These are phyloP conservation scores for Melanotaenia boesemani DNA, from an alignment of 2,797 vertebrate species.

Conservation along the genomic window DNA sequence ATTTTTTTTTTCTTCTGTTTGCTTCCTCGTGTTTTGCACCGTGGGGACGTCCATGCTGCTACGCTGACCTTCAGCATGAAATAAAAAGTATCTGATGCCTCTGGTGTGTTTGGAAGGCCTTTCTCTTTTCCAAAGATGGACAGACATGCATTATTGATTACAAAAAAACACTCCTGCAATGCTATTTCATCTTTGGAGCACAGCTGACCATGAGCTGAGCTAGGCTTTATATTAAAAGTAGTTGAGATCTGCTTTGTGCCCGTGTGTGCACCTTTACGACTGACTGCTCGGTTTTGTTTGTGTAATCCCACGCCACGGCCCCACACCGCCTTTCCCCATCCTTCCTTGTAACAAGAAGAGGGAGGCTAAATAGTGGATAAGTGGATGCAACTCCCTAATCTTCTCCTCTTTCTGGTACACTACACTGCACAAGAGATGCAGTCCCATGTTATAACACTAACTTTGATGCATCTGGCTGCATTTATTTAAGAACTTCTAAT, in stretches of 20 bases:
- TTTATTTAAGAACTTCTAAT: background rate
- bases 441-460: background rate
- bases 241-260: slow-evolving; percentile 39
- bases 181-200: slow-evolving; percentile 75
- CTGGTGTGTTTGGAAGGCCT: slow-evolving; percentile 78
- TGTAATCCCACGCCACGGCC: slow-evolving; percentile 4
- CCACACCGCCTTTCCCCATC: background rate
- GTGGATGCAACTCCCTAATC: slow-evolving; percentile 63
- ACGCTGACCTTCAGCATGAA: slow-evolving; percentile 81
- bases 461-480: background rate
- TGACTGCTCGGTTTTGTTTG: slow-evolving; percentile 43
- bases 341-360: slow-evolving; percentile 38
- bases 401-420: slow-evolving; percentile 50
- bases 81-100: slow-evolving; percentile 81
- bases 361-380: slow-evolving; percentile 63
- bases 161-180: slow-evolving; percentile 78
- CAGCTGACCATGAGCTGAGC: slow-evolving; percentile 56
- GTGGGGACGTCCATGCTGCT: slow-evolving; percentile 61
- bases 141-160: slow-evolving; percentile 84
- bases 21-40: slow-evolving; percentile 51
- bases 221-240: slow-evolving; percentile 42
- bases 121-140: slow-evolving; percentile 79
- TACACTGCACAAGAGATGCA: slow-evolving; percentile 25
- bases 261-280: slow-evolving; percentile 25
- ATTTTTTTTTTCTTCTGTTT: slow-evolving; percentile 8